Evolutionary conservation across 2,113 vertebrate genomes (phyloP).

Genomic region (Grammatotria lemairii): DNA sequence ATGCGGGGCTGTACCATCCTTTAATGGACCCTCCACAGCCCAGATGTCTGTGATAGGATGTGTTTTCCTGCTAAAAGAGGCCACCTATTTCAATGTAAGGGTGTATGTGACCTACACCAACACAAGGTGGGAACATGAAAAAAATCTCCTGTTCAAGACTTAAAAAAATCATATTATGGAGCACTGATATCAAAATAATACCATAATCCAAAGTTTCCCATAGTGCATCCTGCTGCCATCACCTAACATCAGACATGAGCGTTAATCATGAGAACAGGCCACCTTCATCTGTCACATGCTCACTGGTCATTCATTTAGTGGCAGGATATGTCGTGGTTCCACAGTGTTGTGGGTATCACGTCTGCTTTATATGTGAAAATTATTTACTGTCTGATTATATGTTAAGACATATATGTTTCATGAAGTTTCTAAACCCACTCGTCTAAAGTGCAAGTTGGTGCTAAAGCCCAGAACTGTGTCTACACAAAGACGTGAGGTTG

Average conservation of each 20-base stretch:
- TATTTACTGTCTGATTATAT: not conserved
- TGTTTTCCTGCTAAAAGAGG: not conserved
- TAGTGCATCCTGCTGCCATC: not conserved
- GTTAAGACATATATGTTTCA: not conserved
- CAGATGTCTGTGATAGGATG: not conserved
- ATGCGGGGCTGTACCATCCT: not conserved
- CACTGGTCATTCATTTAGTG: not conserved
- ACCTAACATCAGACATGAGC: not conserved
- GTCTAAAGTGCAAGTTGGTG: not conserved
- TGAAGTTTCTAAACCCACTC: not conserved
- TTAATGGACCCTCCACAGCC: not conserved
- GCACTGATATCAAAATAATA: not conserved
- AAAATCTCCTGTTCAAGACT: not conserved
- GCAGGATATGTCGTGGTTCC: conserved; percentile 61
- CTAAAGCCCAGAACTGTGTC: not conserved
- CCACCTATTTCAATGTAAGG: not conserved
- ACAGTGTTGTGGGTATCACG: conserved; percentile 92
- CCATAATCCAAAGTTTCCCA: not conserved
- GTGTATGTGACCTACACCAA: not conserved
- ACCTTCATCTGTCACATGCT: not conserved
- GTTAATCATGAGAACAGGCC: not conserved
- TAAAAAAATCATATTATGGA: not conserved
- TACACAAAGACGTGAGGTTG: fast-evolving
- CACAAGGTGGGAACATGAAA: not conserved
- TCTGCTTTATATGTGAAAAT: conserved; percentile 91